phyloP scores from a whole-genome alignment of 2,888 invertebrate species.

The Caenorhabditis macrosperma region DNA sequence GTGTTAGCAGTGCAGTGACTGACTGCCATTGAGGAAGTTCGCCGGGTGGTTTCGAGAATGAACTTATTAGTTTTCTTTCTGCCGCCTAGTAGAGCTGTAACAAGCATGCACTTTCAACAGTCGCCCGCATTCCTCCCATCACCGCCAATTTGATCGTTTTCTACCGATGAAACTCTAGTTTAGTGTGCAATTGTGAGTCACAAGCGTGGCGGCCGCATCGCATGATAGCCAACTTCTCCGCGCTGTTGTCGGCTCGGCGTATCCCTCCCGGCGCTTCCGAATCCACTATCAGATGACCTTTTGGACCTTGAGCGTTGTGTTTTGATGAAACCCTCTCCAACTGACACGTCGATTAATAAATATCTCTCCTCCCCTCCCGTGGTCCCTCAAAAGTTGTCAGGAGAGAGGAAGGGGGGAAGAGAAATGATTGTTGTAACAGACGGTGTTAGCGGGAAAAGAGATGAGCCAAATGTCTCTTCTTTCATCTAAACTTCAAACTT shows the following conservation, averaged over 20 bases:
- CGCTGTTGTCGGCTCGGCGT: too few relatives aligned
- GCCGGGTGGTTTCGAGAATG: too few relatives aligned
- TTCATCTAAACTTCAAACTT: conserved; percentile 42
- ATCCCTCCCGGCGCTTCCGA: too few relatives aligned
- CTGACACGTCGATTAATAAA: conserved; percentile 14
- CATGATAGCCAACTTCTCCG: not conserved
- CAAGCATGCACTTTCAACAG: not conserved
- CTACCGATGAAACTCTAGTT: not conserved
- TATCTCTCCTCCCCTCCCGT: not conserved
- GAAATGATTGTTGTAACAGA: not conserved
- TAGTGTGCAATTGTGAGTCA: not conserved
- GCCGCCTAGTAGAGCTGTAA: too few relatives aligned
- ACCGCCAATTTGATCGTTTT: too few relatives aligned
- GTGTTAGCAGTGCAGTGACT: not conserved
- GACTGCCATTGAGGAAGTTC: too few relatives aligned
- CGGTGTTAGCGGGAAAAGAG: too few relatives aligned
- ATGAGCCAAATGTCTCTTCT: conserved; percentile 7
- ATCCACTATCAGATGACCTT: conserved; percentile 7
- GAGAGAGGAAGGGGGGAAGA: not conserved
- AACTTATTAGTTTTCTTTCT: too few relatives aligned
- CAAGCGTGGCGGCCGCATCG: not conserved
- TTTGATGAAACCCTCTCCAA: not conserved
- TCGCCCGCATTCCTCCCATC: not conserved
- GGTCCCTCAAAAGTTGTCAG: not conserved
- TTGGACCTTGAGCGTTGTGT: not conserved